Conservation (phyloP, 2,888 invertebrate species). For the Heliothis peltigera region DNA sequence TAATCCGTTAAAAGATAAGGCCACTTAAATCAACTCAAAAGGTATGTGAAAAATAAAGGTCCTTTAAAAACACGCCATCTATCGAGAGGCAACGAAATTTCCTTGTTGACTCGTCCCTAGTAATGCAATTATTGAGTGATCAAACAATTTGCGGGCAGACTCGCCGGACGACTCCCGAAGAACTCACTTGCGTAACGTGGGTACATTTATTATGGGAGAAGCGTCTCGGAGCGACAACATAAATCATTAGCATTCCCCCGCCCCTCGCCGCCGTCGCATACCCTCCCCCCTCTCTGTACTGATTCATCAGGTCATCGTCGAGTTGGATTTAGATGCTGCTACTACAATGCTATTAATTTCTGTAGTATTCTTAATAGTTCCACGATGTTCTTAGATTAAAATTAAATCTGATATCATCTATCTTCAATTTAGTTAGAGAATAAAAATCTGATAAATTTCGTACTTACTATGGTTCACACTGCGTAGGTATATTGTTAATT, state of each 20-base stretch:
- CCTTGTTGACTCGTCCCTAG: slow-evolving; percentile 43
- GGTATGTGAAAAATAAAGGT: slow-evolving; percentile 33
- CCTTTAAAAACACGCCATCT: slow-evolving; percentile 47
- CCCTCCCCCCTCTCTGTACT: slow-evolving; percentile 58
- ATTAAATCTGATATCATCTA: slow-evolving; percentile 25
- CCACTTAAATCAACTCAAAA: slow-evolving; percentile 46
- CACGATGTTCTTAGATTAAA: slow-evolving; percentile 36
- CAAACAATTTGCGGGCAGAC: slow-evolving; percentile 60
- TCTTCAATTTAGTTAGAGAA: slow-evolving; percentile 19
- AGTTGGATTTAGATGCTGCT: slow-evolving; percentile 61
- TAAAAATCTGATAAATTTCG: too few relatives aligned
- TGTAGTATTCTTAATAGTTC: slow-evolving; percentile 47
- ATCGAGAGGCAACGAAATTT: slow-evolving; percentile 29
- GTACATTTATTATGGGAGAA: slow-evolving; percentile 82
- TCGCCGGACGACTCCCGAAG: slow-evolving; percentile 37
- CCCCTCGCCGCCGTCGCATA: slow-evolving; percentile 60
- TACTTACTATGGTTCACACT: too few relatives aligned
- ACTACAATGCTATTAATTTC: slow-evolving; percentile 50
- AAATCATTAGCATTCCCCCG: slow-evolving; percentile 77
- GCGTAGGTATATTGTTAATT: too few relatives aligned
- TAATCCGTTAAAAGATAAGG: slow-evolving; percentile 37
- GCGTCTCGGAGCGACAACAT: slow-evolving; percentile 78
- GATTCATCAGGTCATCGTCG: slow-evolving; percentile 75
- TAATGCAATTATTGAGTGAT: slow-evolving; percentile 61
- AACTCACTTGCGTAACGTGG: slow-evolving; percentile 72